Percentiles rank a stretch among this genome's conserved stretches.
Conservation (phyloP, 2,113 vertebrate genomes). For the Noctilio leporinus region DNA sequence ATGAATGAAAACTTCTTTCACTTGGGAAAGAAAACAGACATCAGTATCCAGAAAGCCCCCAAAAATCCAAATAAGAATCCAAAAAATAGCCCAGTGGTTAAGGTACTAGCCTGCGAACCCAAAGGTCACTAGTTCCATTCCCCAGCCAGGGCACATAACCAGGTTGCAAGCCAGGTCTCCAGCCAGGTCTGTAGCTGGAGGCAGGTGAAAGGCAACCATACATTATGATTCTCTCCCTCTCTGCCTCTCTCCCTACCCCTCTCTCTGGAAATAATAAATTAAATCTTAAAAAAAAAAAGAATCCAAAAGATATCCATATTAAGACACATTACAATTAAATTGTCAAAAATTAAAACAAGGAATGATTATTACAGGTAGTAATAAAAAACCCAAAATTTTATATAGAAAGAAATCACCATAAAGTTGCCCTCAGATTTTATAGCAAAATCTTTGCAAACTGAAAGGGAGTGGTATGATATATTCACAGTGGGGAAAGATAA, state of each 20-base stretch:
- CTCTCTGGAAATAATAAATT: no score
- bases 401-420: not conserved
- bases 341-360: not conserved
- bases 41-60: not conserved
- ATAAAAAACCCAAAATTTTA: not conserved
- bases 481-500: not conserved
- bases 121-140: no score
- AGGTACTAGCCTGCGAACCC: no score
- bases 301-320: not conserved
- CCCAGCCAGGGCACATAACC: no score
- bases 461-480: not conserved
- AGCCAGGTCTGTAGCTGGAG: no score
- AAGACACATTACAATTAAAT: not conserved
- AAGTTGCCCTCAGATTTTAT: not conserved
- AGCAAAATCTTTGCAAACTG: not conserved
- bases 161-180: no score
- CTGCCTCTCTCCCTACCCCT: no score
- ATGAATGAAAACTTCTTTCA: not conserved
- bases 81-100: no score
- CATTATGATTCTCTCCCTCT: no score
- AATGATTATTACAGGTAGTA: not conserved
- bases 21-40: not conserved
- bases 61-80: not conserved
- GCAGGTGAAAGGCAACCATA: no score
- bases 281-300: not conserved